These are phyloP conservation scores for Oncorhynchus keta DNA, from an alignment of 2,113 vertebrate species.

Conservation along the genomic window DNA sequence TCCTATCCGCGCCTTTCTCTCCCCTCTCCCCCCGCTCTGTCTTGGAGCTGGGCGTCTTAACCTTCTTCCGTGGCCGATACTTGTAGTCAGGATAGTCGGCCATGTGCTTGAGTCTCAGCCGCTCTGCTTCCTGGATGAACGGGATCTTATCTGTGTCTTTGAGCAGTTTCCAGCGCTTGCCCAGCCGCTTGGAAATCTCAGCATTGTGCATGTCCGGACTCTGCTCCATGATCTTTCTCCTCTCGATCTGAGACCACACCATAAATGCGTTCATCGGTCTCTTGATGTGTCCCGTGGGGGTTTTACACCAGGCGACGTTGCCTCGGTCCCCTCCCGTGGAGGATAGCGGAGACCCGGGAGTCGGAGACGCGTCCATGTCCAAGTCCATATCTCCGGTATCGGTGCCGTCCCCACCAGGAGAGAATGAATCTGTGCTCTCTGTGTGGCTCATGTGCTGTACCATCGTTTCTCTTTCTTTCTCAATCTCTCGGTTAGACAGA, in stretches of 20 bases:
- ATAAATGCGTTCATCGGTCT: conserved; percentile 94
- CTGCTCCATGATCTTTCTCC: conserved; percentile 97
- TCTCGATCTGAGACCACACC: conserved; percentile 96
- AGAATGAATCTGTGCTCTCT: conserved; percentile 87
- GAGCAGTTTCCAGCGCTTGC: conserved; percentile 96
- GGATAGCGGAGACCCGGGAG: conserved; percentile 87
- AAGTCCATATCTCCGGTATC: conserved; percentile 91
- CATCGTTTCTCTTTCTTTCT: conserved; percentile 66
- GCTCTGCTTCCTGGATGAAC: conserved; percentile 96
- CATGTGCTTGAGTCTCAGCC: conserved; percentile 97
- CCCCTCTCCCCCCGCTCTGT: conserved; percentile 78
- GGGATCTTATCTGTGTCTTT: conserved; percentile 97
- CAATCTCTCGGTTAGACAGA: conserved; percentile 20
- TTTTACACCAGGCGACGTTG: conserved; percentile 96
- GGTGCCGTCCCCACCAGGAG: conserved; percentile 85
- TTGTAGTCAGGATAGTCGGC: conserved; percentile 99
- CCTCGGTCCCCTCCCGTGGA: conserved; percentile 86
- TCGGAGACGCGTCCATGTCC: conserved; percentile 92
- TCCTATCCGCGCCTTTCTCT: conserved; percentile 75
- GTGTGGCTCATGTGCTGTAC: conserved; percentile 90
- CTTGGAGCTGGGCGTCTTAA: conserved; percentile 82
- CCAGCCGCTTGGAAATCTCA: conserved; percentile 96
- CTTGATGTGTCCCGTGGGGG: conserved; percentile 93
- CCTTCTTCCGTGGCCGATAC: conserved; percentile 97
- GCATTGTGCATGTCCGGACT: conserved; percentile 98